Base-by-base conservation (phyloP, 92 coral and sea anemone genomes). In the Metridium senile region DNA sequence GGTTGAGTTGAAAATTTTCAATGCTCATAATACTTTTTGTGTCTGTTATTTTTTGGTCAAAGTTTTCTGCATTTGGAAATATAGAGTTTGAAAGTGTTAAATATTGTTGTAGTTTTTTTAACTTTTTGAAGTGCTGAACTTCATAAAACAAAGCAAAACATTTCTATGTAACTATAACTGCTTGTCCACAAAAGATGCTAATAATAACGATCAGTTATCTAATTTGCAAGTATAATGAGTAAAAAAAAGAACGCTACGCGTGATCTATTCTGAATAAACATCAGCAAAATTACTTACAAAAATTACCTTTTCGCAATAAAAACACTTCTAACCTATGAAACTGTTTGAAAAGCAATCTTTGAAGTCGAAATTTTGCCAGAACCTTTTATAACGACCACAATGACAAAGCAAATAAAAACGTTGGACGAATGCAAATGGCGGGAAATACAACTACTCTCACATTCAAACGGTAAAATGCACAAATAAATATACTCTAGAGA, bases 381-480 rank as follows among this genome's bases (percentile, higher is more conserved):
- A 63, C 6, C 11, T 25, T 27, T 27, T 20, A 6, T 1, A 16
- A 51, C 33, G 28, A 32, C 22, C n/a, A 23, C 54, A 31, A 57
- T 58, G 71, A 63, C 63, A 85, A 84, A 78, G 77, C 67, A 71
- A 10, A 77, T 29, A 65, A 23, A 57, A 72, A 35, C 33, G 80
- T 49, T 75, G 74, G 80, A 88, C 4, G 58, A 75, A 71, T 87
- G 87, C 89, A 90, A 90, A 87, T 84, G 96, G 96, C 96, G 96
- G 89, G 96, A 90, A 90, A 75, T 75, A 75, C 80, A 63, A 73
- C 78, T 18, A 34, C 28, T 21, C n/a, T 16, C 25, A 73, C 66
- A 57, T 21, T 58, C 68, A 11, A 73, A 73, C 78, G 78, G 54
- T 47, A 32, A 56, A 33, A 33, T 0, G 19, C 27, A 22, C 29